Percentiles rank a stretch among this genome's conserved stretches.
These are phyloP conservation scores for Leptinotarsa defecta DNA, from an alignment of 1,140 invertebrate species.

Conservation along the genomic window DNA sequence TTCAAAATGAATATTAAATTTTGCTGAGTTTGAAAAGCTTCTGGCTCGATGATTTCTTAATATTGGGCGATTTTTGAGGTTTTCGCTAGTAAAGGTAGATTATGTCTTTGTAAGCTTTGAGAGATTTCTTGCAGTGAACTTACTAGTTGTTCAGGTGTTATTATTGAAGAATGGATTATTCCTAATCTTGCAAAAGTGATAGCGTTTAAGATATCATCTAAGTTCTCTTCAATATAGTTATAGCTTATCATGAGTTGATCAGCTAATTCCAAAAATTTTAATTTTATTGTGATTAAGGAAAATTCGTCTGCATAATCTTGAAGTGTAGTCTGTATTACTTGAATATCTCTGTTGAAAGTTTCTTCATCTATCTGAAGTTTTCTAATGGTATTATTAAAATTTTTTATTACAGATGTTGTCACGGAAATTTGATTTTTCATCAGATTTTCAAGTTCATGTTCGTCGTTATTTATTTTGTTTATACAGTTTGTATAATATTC, in stretches of 20 bases:
- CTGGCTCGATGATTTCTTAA: too few relatives aligned
- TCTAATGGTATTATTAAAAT: constrained; percentile 37
- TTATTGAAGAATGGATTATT: constrained; percentile 16
- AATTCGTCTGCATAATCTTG: neutral
- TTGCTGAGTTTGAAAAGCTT: constrained; percentile 2
- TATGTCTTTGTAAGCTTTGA: constrained; percentile 22
- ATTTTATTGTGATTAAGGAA: neutral
- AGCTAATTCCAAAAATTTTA: constrained; percentile 5
- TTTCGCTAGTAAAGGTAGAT: constrained; percentile 23
- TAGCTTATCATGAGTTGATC: constrained; percentile 23
- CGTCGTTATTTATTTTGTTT: constrained; percentile 33
- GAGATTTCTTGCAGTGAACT: constrained; percentile 24
- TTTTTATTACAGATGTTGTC: constrained; percentile 34
- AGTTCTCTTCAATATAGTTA: neutral
- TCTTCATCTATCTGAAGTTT: constrained; percentile 36
- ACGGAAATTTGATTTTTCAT: constrained; percentile 40
- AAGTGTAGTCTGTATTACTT: constrained; percentile 27
- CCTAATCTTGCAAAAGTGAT: constrained; percentile 21
- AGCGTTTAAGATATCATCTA: constrained; percentile 21
- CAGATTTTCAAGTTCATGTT: constrained; percentile 35
- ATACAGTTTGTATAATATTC: constrained; percentile 41
- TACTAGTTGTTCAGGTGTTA: constrained; percentile 19
- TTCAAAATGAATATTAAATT: constrained; percentile 29
- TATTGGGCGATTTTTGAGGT: constrained; percentile 5
- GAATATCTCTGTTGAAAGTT: constrained; percentile 34